Evolutionary conservation across 2,113 vertebrate genomes (phyloP).

Genomic region (Helogale parvula): DNA sequence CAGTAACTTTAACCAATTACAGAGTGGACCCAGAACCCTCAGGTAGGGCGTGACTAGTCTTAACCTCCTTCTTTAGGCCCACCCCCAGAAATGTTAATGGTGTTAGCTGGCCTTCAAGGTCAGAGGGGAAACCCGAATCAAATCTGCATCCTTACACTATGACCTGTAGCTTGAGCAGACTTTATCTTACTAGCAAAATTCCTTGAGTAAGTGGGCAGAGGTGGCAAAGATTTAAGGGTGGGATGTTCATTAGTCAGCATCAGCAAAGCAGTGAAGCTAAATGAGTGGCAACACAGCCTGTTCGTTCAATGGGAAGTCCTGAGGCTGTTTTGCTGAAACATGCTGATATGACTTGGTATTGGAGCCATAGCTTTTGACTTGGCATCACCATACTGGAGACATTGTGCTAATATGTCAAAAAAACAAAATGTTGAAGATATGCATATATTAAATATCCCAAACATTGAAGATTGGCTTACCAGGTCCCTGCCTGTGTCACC

Average conservation of each 20-base stretch:
- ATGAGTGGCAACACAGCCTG: not conserved
- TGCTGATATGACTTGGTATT: rapidly evolving
- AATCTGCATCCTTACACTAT: too few relatives aligned
- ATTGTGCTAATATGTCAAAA: not conserved
- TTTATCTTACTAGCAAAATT: not conserved
- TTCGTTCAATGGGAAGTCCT: not conserved
- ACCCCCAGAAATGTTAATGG: too few relatives aligned
- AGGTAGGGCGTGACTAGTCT: too few relatives aligned
- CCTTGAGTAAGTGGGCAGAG: not conserved
- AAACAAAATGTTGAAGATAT: not conserved
- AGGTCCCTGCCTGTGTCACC: not conserved
- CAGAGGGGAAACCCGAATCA: too few relatives aligned
- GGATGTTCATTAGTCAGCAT: not conserved
- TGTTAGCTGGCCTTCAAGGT: too few relatives aligned
- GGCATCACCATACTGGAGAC: not conserved
- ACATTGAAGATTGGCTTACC: not conserved
- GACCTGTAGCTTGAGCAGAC: not conserved
- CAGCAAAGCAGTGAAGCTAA: not conserved
- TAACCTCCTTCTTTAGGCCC: too few relatives aligned
- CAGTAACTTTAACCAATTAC: too few relatives aligned
- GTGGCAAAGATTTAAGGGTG: not conserved
- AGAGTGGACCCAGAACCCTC: too few relatives aligned
- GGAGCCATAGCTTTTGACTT: not conserved
- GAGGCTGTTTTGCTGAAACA: not conserved
- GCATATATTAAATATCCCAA: not conserved